Percentiles rank a stretch among this genome's conserved stretches.
Conservation (phyloP, 2,797 vertebrate genomes). For the Arnoldichthys spilopterus region DNA sequence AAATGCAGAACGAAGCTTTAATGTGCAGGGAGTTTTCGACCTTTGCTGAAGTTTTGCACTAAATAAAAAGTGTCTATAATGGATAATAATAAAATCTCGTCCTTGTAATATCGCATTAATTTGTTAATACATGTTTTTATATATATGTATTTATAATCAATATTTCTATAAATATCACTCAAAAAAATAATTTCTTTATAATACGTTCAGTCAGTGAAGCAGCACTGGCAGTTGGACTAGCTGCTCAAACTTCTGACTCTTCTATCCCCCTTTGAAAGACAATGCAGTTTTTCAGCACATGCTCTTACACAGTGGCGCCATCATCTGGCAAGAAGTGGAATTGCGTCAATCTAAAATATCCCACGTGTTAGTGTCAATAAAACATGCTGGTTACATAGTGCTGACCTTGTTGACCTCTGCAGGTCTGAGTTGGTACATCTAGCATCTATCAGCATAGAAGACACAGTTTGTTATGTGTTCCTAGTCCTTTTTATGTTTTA, state of each 20-base stretch:
- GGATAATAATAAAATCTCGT: too few species aligned
- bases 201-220: background rate
- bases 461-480: background rate
- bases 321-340: conserved; percentile 82
- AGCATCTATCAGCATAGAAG: background rate
- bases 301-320: conserved; percentile 88
- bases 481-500: background rate
- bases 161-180: too few species aligned
- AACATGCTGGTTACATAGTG: background rate
- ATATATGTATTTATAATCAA: too few species aligned
- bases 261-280: background rate
- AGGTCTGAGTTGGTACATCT: background rate
- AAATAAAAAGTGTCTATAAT: too few species aligned
- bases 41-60: background rate
- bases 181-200: too few species aligned
- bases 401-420: background rate
- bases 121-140: too few species aligned
- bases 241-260: background rate
- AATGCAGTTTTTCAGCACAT: conserved; percentile 9
- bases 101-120: too few species aligned
- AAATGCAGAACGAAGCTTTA: background rate
- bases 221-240: background rate
- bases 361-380: background rate
- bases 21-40: background rate
- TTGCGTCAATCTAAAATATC: conserved; percentile 63